phyloP scores from a whole-genome alignment of 2,888 invertebrate species.

The Dyspetes luteomarginatus region DNA sequence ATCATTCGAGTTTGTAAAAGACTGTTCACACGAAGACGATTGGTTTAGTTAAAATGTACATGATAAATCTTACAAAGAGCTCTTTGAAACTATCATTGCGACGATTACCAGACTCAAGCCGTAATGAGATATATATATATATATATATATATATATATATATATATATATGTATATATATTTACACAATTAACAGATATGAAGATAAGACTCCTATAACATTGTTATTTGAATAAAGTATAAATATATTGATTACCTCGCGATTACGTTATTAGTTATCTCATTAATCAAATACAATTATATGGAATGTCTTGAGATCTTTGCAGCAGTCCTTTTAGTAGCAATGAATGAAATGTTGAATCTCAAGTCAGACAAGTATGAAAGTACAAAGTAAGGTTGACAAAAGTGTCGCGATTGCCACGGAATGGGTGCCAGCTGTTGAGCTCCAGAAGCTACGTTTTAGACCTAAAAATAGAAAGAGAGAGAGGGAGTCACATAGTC shows the following conservation, averaged over 20 bases:
- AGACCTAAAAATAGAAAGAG: conserved; percentile 61
- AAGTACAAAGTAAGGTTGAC: conserved; percentile 19
- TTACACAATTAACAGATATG: conserved; percentile 69
- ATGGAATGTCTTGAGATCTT: conserved; percentile 1
- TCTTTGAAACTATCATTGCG: conserved; percentile 39
- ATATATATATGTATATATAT: conserved; percentile 67
- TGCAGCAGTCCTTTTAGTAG: background rate
- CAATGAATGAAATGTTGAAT: background rate
- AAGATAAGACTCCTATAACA: conserved; percentile 74
- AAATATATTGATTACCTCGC: conserved; percentile 73
- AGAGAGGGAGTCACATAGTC: conserved; percentile 35
- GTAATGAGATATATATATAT: conserved; percentile 57
- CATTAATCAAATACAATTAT: background rate
- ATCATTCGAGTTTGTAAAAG: conserved; percentile 2
- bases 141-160: conserved; percentile 53
- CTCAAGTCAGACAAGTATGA: conserved; percentile 9
- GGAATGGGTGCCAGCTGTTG: conserved; percentile 42
- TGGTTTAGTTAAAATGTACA: conserved; percentile 23
- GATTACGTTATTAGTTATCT: background rate
- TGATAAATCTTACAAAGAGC: conserved; percentile 41
- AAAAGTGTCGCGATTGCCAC: conserved; percentile 33
- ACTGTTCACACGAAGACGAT: conserved; percentile 2
- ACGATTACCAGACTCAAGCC: conserved; percentile 30
- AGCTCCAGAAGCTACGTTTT: conserved; percentile 61
- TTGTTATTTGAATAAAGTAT: conserved; percentile 78